These are phyloP conservation scores for Zeuzera pyrina DNA, from an alignment of 2,888 invertebrate species.

Conservation along the genomic window DNA sequence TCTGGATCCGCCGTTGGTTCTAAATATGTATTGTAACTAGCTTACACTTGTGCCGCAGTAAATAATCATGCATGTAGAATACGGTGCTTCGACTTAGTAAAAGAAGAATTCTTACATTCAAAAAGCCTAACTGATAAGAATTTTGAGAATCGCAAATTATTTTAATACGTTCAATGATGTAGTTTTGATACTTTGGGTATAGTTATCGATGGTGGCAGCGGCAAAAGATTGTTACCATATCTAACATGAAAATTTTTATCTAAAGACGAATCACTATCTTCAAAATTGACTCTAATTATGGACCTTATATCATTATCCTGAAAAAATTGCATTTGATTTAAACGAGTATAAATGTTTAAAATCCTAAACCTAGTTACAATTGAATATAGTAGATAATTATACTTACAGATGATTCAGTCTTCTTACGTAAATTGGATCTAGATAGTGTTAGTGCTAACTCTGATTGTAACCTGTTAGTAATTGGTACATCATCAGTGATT, in stretches of 20 bases:
- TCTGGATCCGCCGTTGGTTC: too few relatives aligned
- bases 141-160: too few relatives aligned
- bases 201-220: slow-evolving; percentile 55
- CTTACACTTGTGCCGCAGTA: too few relatives aligned
- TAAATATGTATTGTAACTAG: too few relatives aligned
- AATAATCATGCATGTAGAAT: too few relatives aligned
- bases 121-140: too few relatives aligned
- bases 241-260: slow-evolving; percentile 63
- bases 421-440: slow-evolving; percentile 82
- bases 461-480: slow-evolving; percentile 78
- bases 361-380: neutral
- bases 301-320: slow-evolving; percentile 36
- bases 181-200: slow-evolving; percentile 61
- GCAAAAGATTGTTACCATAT: slow-evolving; percentile 65
- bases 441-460: slow-evolving; percentile 83
- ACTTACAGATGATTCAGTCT: slow-evolving; percentile 78
- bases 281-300: slow-evolving; percentile 20
- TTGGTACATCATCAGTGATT: slow-evolving; percentile 60
- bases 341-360: too few relatives aligned
- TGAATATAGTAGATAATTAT: neutral
- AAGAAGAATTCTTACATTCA: too few relatives aligned
- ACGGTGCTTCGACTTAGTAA: too few relatives aligned
- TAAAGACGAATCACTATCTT: slow-evolving; percentile 40
- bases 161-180: slow-evolving; percentile 34
- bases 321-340: slow-evolving; percentile 38